A percentile compares a stretch with the other conserved stretches of the same genome.
Evolutionary conservation across 2,888 invertebrate species (phyloP).

Genomic region (Rambutsinella grinnellia): DNA sequence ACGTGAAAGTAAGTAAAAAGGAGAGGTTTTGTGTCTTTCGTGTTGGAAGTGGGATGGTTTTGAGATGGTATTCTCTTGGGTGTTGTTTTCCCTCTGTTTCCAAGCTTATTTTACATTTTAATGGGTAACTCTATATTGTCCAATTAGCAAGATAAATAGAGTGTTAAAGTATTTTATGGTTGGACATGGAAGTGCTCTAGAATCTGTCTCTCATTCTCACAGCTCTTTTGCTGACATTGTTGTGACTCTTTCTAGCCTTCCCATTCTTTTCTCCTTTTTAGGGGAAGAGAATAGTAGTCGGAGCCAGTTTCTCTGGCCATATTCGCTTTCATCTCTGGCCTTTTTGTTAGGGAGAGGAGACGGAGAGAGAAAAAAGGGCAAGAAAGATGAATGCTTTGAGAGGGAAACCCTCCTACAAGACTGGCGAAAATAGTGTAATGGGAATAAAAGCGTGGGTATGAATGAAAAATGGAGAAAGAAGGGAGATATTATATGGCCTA

Average conservation of each 20-base stretch:
- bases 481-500: no score
- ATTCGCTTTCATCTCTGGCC: background rate
- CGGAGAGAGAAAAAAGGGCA: background rate
- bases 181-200: slow-evolving; percentile 55
- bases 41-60: no score
- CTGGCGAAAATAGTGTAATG: background rate
- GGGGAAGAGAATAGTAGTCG: no score
- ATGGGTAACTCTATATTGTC: slow-evolving; percentile 65
- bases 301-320: background rate
- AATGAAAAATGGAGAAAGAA: background rate
- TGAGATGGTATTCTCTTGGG: slow-evolving; percentile 54
- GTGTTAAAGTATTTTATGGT: slow-evolving; percentile 65
- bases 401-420: background rate
- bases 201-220: slow-evolving; percentile 49
- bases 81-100: slow-evolving; percentile 56
- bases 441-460: background rate
- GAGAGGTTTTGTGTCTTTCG: no score
- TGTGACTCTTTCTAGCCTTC: background rate
- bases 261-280: background rate
- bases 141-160: slow-evolving; percentile 65
- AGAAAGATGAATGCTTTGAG: background rate
- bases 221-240: slow-evolving; percentile 35
- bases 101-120: slow-evolving; percentile 64
- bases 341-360: background rate
- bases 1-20: no score